Conservation (phyloP, 2,888 invertebrate genomes). For the Lasioglossum calceatum region DNA sequence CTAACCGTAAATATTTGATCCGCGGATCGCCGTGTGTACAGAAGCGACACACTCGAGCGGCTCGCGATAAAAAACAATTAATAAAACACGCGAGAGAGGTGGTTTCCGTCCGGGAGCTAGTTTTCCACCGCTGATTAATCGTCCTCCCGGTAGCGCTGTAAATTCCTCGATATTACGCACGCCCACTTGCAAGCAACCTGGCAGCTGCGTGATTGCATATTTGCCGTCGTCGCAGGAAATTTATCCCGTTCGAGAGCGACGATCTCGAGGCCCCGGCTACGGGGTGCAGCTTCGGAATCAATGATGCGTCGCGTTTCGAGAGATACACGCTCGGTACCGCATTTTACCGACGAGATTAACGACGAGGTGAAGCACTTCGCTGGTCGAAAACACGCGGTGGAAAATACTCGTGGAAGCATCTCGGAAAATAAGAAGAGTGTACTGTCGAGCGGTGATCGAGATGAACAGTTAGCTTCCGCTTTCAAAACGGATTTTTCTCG, state of each 20-base stretch:
- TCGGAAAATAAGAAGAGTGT: not conserved
- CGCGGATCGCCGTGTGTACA: not conserved
- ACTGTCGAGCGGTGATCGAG: not conserved
- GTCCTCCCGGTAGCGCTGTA: conserved; percentile 6
- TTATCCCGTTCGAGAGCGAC: conserved; percentile 6
- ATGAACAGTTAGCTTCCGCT: not conserved
- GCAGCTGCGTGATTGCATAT: conserved; percentile 20
- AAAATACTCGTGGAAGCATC: not conserved
- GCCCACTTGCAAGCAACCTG: conserved; percentile 17
- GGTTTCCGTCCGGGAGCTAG: not conserved
- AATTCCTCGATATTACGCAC: conserved; percentile 20
- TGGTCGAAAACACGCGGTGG: not conserved
- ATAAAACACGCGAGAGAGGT: conserved; percentile 12
- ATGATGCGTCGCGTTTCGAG: not conserved
- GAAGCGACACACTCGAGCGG: not conserved
- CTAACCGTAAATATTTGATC: not conserved
- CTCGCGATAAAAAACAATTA: not conserved
- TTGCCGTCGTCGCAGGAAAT: conserved; percentile 1
- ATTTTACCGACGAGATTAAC: not conserved
- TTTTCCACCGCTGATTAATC: conserved; percentile 19
- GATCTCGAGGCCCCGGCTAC: not conserved
- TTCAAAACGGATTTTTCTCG: not conserved
- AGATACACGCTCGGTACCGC: not conserved
- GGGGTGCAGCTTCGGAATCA: not conserved
- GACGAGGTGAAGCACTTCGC: not conserved